Percentiles rank a stretch among this genome's conserved stretches.
These are phyloP conservation scores for Sinodicranocentrus sp. DNA, from an alignment of 2,888 invertebrate species.

Conservation along the genomic window DNA sequence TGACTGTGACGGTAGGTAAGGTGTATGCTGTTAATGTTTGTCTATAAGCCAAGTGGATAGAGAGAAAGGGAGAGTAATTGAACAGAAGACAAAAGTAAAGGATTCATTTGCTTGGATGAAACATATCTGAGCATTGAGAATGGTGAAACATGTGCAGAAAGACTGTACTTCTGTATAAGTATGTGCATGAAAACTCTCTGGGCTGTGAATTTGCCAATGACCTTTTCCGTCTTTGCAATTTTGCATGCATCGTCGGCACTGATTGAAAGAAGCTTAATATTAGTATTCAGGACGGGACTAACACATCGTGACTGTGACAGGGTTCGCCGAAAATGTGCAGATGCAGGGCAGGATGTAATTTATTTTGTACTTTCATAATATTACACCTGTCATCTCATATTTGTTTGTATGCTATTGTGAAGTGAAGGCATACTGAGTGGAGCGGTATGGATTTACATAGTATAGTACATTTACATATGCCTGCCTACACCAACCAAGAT, in stretches of 20 bases:
- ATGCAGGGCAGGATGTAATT: constrained; percentile 43
- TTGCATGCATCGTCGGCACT: constrained; percentile 63
- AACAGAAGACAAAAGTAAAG: constrained; percentile 40
- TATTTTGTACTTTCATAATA: constrained; percentile 25
- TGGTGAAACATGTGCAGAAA: constrained; percentile 32
- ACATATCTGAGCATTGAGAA: background rate
- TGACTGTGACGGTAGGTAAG: background rate
- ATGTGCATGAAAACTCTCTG: constrained; percentile 60
- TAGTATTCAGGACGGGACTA: constrained; percentile 23
- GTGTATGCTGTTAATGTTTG: constrained; percentile 16
- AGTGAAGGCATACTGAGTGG: too few species aligned
- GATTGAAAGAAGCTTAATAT: constrained; percentile 62
- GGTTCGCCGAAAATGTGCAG: constrained; percentile 31
- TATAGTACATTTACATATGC: too few species aligned
- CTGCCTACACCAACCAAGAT: too few species aligned
- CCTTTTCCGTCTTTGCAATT: constrained; percentile 65
- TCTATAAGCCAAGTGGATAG: constrained; percentile 34
- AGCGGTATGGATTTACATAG: too few species aligned
- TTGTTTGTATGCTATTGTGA: too few species aligned
- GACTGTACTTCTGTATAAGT: too few species aligned
- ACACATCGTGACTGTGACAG: constrained; percentile 36
- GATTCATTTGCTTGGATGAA: constrained; percentile 5
- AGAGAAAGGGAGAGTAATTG: constrained; percentile 39
- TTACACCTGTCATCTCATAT: too few species aligned
- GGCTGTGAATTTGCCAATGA: constrained; percentile 66